Base-by-base conservation (phyloP, 1,140 invertebrate species). In the Drosophila auraria region DNA sequence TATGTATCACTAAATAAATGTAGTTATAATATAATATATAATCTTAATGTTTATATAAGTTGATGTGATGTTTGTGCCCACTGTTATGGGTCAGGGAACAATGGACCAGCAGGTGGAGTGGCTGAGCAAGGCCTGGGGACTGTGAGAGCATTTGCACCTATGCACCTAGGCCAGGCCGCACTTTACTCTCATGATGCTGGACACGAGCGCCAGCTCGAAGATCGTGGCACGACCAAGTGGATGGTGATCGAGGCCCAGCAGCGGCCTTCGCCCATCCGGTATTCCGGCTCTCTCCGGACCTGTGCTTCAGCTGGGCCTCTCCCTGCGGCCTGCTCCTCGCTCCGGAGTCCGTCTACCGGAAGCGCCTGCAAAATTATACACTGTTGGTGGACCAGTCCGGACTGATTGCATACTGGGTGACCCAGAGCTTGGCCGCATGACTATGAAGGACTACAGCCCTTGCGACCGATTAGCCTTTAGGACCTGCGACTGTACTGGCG, bases 201-300 rank as follows among this genome's bases (percentile, higher is more conserved):
- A 97, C 3, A 99, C 99, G 38, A 99, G 93, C 2, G 95, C 94
- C 61, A 99, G 94, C 94, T 99, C 99, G 92, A 99, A 98, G 57
- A 98, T 94, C 2, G 98, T 99, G 0, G 99, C 20, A 20, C 42
- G 0, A 25, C 54, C 0, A 90, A 90, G 17, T 89, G 84, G 84
- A 4, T 3, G 14, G 50, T 84, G 0, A 64, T 82, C 17, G 38
- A 68, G 0, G 57, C 62, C 3, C 74, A 76, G 47, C 84, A 89
- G 50, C 51, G 42, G 4, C 57, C 54, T 90, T 90, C 23, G 17
- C 45, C 5, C 63, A 42, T 14, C 78, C 84, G 2, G 47, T 89
- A 2, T 89, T 89, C 44, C 63, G 68, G 0, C 61, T 57, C 11
- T 81, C 84, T 1, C n/a, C 50, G n/a, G 25, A 81, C 1, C 12